Conservation (phyloP, 2,888 invertebrate genomes). For the Caenorhabditis sp. region DNA sequence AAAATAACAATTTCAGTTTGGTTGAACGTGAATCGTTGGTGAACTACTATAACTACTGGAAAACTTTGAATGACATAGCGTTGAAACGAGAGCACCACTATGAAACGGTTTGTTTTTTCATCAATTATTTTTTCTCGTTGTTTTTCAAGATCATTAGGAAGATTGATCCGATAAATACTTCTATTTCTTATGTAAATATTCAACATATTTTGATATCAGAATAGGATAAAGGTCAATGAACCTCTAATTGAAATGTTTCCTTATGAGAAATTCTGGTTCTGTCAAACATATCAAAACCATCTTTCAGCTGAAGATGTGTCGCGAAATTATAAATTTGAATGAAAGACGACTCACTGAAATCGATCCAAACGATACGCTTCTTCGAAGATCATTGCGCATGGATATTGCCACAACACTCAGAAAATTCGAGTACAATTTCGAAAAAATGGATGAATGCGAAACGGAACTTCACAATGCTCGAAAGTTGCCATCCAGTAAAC, state of each 20-base stretch:
- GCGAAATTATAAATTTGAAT: conserved; percentile 9
- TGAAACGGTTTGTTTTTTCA: background rate
- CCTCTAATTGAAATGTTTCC: too few species aligned
- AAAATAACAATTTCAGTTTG: conserved; percentile 2
- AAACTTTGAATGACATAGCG: conserved; percentile 7
- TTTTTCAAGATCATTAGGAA: too few species aligned
- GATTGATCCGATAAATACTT: too few species aligned
- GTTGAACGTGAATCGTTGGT: conserved; percentile 16
- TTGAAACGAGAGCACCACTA: conserved; percentile 10
- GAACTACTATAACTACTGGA: conserved; percentile 26
- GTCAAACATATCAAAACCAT: too few species aligned
- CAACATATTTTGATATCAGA: too few species aligned
- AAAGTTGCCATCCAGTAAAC: conserved; percentile 10
- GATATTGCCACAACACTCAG: conserved; percentile 9
- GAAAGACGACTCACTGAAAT: conserved; percentile 15
- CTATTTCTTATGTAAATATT: too few species aligned
- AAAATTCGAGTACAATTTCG: conserved; percentile 14
- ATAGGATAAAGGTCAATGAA: background rate
- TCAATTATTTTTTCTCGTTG: background rate
- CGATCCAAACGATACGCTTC: conserved; percentile 7
- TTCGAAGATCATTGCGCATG: conserved; percentile 15
- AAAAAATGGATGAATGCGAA: conserved; percentile 15
- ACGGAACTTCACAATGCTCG: conserved; percentile 1
- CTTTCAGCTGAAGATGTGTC: conserved; percentile 7
- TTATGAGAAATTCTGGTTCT: too few species aligned